A percentile compares a stretch with the other conserved stretches of the same genome.
Evolutionary conservation across 2,888 invertebrate species (phyloP).

Genomic region (Platycnemis pennipes): DNA sequence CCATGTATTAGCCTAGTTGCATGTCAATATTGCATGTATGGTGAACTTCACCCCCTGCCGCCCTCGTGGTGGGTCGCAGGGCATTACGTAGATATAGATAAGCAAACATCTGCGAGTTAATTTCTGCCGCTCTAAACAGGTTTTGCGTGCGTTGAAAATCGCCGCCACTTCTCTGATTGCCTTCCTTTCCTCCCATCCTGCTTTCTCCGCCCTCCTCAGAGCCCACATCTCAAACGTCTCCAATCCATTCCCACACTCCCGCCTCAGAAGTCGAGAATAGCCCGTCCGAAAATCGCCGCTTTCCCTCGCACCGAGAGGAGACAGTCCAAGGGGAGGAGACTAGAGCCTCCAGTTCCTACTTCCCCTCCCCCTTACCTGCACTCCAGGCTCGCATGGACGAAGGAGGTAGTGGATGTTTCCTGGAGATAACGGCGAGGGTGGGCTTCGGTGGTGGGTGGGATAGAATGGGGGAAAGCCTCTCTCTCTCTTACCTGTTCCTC

Average conservation of each 20-base stretch:
- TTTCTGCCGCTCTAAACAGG: too few relatives aligned
- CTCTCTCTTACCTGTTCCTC: not conserved
- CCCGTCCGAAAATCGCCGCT: not conserved
- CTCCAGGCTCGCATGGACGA: not conserved
- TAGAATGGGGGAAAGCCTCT: not conserved
- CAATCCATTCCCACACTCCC: not conserved
- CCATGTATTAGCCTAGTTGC: too few relatives aligned
- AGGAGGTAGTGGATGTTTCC: not conserved
- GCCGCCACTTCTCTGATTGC: too few relatives aligned
- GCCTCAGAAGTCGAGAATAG: not conserved
- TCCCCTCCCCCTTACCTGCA: not conserved
- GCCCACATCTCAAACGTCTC: not conserved
- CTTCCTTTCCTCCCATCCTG: too few relatives aligned
- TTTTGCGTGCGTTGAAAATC: too few relatives aligned
- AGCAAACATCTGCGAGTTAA: too few relatives aligned
- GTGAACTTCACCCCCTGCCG: too few relatives aligned
- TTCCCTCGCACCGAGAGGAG: not conserved
- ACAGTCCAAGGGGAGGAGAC: not conserved
- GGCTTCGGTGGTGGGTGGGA: not conserved
- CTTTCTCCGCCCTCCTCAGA: not conserved
- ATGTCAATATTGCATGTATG: too few relatives aligned
- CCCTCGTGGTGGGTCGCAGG: too few relatives aligned
- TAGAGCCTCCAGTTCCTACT: not conserved
- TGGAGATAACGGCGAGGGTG: conserved; percentile 13
- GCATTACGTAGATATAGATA: too few relatives aligned